phyloP scores from a whole-genome alignment of 2,888 invertebrate genomes.

The Chloroclysta siterata region DNA sequence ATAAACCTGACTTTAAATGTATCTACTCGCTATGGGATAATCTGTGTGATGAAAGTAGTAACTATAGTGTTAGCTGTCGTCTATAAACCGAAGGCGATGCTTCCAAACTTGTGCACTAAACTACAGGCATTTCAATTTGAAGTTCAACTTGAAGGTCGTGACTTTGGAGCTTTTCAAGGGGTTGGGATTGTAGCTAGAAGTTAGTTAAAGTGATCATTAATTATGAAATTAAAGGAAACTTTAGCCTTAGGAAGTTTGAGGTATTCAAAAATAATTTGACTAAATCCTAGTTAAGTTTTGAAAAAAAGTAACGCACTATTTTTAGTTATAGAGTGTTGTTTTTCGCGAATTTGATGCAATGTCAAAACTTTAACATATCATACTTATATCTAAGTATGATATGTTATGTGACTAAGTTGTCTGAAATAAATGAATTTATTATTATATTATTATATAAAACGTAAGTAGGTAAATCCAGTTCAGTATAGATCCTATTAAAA shows the following conservation, averaged over 20 bases:
- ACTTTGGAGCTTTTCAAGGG: conserved; percentile 10
- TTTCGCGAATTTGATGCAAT: too few relatives aligned
- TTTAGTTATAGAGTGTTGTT: too few relatives aligned
- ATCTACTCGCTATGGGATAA: neutral
- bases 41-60: neutral
- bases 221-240: conserved; percentile 1
- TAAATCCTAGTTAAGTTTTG: too few relatives aligned
- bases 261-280: neutral
- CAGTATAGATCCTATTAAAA: neutral
- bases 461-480: neutral
- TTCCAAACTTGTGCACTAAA: conserved; percentile 24
- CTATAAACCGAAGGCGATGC: conserved; percentile 8
- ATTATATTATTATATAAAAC: too few relatives aligned
- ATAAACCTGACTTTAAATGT: neutral
- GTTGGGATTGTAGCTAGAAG: conserved; percentile 6
- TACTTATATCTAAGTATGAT: too few relatives aligned
- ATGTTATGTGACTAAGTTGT: too few relatives aligned
- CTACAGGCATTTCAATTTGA: conserved; percentile 25
- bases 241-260: neutral
- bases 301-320: too few relatives aligned
- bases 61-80: conserved; percentile 8
- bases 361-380: too few relatives aligned
- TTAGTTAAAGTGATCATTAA: conserved; percentile 9
- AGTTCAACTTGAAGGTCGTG: conserved; percentile 28
- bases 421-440: too few relatives aligned